phyloP scores from a whole-genome alignment of 2,797 vertebrate genomes.

The Salarias fasciatus region DNA sequence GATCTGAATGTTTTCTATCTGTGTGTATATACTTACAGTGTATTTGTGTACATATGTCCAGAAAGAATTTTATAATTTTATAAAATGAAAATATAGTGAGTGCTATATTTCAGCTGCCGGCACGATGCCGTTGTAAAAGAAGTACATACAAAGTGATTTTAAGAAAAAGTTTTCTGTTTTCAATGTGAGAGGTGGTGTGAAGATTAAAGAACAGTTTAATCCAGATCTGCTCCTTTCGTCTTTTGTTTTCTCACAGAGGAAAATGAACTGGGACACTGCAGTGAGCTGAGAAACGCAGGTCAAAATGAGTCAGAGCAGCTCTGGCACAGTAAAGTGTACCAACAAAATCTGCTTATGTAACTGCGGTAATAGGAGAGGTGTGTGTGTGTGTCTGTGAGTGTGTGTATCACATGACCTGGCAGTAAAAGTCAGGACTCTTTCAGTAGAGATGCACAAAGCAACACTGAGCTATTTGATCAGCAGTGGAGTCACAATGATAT shows the following conservation, averaged over 20 bases:
- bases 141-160: slow-evolving; percentile 65
- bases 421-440: background rate
- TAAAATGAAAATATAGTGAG: slow-evolving; percentile 73
- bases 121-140: slow-evolving; percentile 70
- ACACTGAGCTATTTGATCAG: too few relatives aligned
- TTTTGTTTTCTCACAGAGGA: background rate
- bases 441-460: too few relatives aligned
- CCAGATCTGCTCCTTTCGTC: background rate
- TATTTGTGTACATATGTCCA: slow-evolving; percentile 74
- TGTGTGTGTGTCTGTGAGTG: too few relatives aligned
- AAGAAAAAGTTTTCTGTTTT: slow-evolving; percentile 64
- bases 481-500: too few relatives aligned
- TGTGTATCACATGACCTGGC: background rate
- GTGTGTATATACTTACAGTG: slow-evolving; percentile 69
- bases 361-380: background rate
- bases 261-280: too few relatives aligned
- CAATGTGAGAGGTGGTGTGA: slow-evolving; percentile 67
- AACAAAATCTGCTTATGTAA: background rate
- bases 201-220: slow-evolving; percentile 65
- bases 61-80: slow-evolving; percentile 84
- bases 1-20: slow-evolving; percentile 58
- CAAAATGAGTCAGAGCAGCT: too few relatives aligned
- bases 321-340: too few relatives aligned
- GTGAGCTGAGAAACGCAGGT: too few relatives aligned
- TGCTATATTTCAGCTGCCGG: slow-evolving; percentile 71